Conservation (phyloP, 2,888 invertebrate genomes). For the Nymphalis polychloros region DNA sequence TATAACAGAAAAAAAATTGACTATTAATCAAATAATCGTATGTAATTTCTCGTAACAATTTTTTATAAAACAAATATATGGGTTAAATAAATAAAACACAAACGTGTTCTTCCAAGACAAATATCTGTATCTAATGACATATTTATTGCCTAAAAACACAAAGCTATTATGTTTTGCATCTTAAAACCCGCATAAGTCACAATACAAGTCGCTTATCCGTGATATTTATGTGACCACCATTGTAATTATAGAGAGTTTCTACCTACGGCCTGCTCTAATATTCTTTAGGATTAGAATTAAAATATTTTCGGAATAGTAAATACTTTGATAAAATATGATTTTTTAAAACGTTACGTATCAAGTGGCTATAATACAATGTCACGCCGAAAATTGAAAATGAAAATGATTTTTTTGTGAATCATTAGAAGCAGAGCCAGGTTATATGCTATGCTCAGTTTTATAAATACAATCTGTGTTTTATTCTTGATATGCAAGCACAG, state of each 20-base stretch:
- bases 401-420: too few species aligned
- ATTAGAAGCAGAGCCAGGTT: too few species aligned
- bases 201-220: slow-evolving; percentile 59
- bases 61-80: too few species aligned
- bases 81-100: neutral
- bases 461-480: too few species aligned
- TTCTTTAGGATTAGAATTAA: neutral
- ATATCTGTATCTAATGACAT: slow-evolving; percentile 35
- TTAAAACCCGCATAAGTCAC: slow-evolving; percentile 60
- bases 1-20: too few species aligned
- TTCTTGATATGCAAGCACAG: too few species aligned
- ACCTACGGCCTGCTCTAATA: neutral
- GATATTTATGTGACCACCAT: slow-evolving; percentile 72
- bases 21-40: too few species aligned
- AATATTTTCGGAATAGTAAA: neutral
- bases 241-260: slow-evolving; percentile 37
- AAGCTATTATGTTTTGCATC: slow-evolving; percentile 27
- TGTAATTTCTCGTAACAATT: too few species aligned
- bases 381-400: too few species aligned
- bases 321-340: neutral
- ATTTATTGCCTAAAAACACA: slow-evolving; percentile 34
- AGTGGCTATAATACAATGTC: too few species aligned
- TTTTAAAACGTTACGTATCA: neutral
- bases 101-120: slow-evolving; percentile 10
- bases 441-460: too few species aligned